Base-by-base conservation (phyloP, 2,113 vertebrate genomes). In the Bubalus kerabau region DNA sequence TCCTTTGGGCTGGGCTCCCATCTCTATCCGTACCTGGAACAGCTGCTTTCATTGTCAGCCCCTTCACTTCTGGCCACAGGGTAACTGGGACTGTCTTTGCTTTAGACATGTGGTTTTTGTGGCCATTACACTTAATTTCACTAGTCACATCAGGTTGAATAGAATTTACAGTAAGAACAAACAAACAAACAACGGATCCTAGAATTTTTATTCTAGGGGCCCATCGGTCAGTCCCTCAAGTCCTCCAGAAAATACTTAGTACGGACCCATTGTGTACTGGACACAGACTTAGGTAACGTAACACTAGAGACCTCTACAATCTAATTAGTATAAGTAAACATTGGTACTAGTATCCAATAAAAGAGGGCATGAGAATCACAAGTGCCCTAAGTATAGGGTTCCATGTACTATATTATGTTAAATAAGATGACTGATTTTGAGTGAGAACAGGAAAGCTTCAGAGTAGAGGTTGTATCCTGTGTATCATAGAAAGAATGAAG, bases 211-310 rank as follows among this genome's bases (percentile, higher is more conserved):
- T 89, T 88, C 76, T 82, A 46, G 43, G n/a, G 10, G 56, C 36
- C 32, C 23, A 87, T 40, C 76, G 21, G 48, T 96, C 26, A 94
- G 92, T 91, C 32, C 7, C 19, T 93, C 60, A 83, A 94, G 81
- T 92, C 23, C 28, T 95, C 9, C 23, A 91, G 90, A 95, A 96
- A 94, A 89, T 83, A 91, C 9, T 96, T 80, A 87, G 56, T 87
- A n/a, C 7, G 4, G 6, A n/a, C 6, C 21, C 59, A 71, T 40
- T 90, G 71, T 87, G 21, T 54, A 17, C 71, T 6, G n/a, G 16
- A 88, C 30, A 84, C 3, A 95, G 46, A 36, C 40, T 48, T 64
- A 76, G 32, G 32, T 80, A 92, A 94, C 48, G 9, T 40, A 80
- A 56, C 64, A 62, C 16, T 78, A 36, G 16, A 89, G 90, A 90